Evolutionary conservation across 2,888 invertebrate genomes (phyloP), one percentile per base, ranked within the genome.

Genomic region (Helleia helle): DNA sequence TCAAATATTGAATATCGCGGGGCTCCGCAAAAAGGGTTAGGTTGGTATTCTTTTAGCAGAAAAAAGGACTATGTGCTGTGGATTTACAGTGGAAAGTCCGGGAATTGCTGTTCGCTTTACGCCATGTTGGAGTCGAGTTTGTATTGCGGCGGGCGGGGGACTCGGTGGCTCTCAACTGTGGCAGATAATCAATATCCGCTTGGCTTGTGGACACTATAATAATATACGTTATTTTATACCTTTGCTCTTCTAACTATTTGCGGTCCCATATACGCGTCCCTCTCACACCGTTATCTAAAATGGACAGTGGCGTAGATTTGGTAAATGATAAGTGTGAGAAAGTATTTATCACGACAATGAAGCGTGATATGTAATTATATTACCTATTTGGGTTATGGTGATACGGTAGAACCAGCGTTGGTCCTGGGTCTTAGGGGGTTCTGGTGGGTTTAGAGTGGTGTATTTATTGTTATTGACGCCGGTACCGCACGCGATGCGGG

Each of bases 141-240:
- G n/a, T n/a, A 49, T 47, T 52, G 56, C 50, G 52, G 59, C 56
- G 64, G 60, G 69, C 60, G 67, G 68, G 74, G 77, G 70, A 62
- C 62, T 70, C 65, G 72, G 74, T 71, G 76, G 79, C 80, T 84
- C 81, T 83, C 83, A 79, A 81, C 84, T 84, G 81, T 84, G 84
- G 84, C 84, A 86, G 86, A 86, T 86, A 86, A 86, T 85, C 86
- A 85, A 86, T 86, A 86, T 86, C 85, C 85, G 85, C 85, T 84
- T 83, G 85, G 84, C 85, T 84, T 81, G 83, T 85, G 85, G 86
- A 84, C 85, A 84, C 77, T 81, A 80, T 80, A 80, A 74, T 79
- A 79, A 76, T 85, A 85, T 84, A 83, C 72, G 81, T 79, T 81
- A 80, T 76, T 79, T 71, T 77, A 71, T 71, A 66, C 63, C 74